Evolutionary conservation across 2,888 invertebrate genomes (phyloP), one percentile per base, ranked within the genome.

Genomic region (Lasioglossum marginatum): DNA sequence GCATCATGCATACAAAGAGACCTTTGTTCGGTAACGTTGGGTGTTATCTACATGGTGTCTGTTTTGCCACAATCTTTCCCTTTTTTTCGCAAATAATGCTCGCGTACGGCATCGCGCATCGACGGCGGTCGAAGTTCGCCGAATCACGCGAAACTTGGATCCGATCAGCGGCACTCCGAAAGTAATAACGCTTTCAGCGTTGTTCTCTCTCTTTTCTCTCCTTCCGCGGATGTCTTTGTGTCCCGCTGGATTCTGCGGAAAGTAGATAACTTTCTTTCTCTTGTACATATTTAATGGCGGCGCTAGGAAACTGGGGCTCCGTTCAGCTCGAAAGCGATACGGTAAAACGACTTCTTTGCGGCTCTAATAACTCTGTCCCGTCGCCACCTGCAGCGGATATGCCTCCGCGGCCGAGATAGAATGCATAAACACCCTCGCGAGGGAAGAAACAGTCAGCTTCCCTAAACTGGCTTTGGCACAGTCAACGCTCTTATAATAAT

Each of bases 351-450:
- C 72, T 77, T 77, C 73, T 80, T 83, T 70, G 79, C 73, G 72
- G 72, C 73, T 70, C 37, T 81, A 77, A 86, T 86, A 86, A 77
- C 77, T 68, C 72, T 68, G 79, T 74, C 57, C 76, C 66, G 76
- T 45, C 27, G 43, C 19, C 19, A 70, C 19, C 72, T 60, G n/a
- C 34, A 27, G 37, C 14, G 70, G 52, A 71, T n/a, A 52, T 76
- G 45, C 63, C n/a, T 45, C 68, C 37, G 37, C 37, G 19, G 8
- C 16, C 27, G 12, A 70, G 23, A 70, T 16, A 31, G 40, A n/a
- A 31, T 5, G 57, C 12, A 37, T 27, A 48, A 31, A 16, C 43
- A 43, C 43, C 14, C 14, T 43, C 43, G 12, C 23, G 16, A 45
- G 16, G 16, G 45, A 45, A 45, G 45, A 45, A 45, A 45, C 16